A percentile compares a stretch with the other conserved stretches of the same genome.
phyloP scores from a whole-genome alignment of 2,888 invertebrate species.

The Zaprionus obscuricornis region DNA sequence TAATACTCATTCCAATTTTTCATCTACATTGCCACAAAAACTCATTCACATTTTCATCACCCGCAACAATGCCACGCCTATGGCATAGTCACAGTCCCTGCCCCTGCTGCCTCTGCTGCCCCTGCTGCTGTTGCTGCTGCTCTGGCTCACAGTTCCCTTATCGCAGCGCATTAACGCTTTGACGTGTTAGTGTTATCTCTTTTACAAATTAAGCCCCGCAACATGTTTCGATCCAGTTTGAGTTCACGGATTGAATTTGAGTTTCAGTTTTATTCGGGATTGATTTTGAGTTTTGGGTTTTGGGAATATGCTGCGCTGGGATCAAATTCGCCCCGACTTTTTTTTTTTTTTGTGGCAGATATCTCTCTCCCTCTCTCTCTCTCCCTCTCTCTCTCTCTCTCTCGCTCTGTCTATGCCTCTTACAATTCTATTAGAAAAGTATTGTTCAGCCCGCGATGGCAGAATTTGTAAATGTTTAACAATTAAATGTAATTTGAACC shows the following conservation, averaged over 20 bases:
- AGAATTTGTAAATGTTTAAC: slow-evolving; percentile 67
- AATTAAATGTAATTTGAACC: slow-evolving; percentile 73
- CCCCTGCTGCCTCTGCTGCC: background rate
- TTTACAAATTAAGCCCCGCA: slow-evolving; percentile 66
- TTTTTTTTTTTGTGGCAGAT: slow-evolving; percentile 38
- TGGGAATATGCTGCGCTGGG: too few relatives aligned
- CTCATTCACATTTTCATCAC: slow-evolving; percentile 30
- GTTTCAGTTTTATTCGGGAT: slow-evolving; percentile 17
- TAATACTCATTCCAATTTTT: too few relatives aligned
- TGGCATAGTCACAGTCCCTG: too few relatives aligned
- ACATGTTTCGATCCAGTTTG: slow-evolving; percentile 2
- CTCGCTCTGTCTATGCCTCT: slow-evolving; percentile 2
- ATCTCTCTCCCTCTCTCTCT: slow-evolving; percentile 4
- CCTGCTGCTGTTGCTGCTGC: background rate
- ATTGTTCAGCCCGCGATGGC: too few relatives aligned
- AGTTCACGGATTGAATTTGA: slow-evolving; percentile 28
- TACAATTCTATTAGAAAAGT: slow-evolving; percentile 27
- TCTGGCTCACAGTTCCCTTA: too few relatives aligned
- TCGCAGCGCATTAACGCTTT: slow-evolving; percentile 37
- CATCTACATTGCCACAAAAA: too few relatives aligned
- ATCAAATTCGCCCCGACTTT: too few relatives aligned
- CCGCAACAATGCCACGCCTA: slow-evolving; percentile 42
- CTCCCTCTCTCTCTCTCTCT: background rate
- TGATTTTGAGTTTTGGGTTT: too few relatives aligned
- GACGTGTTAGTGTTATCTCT: slow-evolving; percentile 76